Base-by-base conservation (phyloP, 2,113 vertebrate species). In the Podarcis raffonei region DNA sequence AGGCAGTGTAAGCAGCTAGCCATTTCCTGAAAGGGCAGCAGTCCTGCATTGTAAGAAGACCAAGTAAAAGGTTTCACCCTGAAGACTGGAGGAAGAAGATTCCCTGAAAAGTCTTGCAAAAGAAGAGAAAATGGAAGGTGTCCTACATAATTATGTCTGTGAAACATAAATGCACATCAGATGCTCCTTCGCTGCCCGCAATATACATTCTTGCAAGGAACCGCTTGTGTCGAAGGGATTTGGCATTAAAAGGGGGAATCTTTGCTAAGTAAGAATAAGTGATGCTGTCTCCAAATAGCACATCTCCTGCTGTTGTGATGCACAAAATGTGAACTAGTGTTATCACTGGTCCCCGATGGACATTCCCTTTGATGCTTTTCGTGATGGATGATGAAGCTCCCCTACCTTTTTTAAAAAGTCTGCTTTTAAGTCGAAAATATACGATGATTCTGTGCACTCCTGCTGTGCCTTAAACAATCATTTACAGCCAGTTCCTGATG, bases 1-100 rank as follows among this genome's bases (percentile, higher is more conserved):
- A 79, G 88, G 90, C 94, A 93, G 86, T 86, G 93, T 94, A 92
- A 95, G 92, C 86, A 74, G 89, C 66, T 91, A 93, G 94, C 90
- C 94, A 94, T 95, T 96, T 95, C 94, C 95, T 95, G 94, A 91
- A 90, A 91, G 9, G 48, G 69, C 0, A 59, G 87, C 92, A 89
- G 93, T 90, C 0, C 89, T 92, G 84, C 0, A 1, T 90, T 92
- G 57, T 95, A 93, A 92, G 89, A 90, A 93, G 71, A 84, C 86
- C 84, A 83, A 95, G 87, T 88, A 89, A 92, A 91, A 91, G 89
- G 87, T 85, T 93, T 91, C 87, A 48, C 90, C 86, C 42, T 83
- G 90, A 30, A n/a, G 16, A 71, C 66, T 71, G 8, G n/a, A 57
- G 68, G 66, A 53, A 72, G 39, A 71, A n/a, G 6, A 57, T 53